These are phyloP conservation scores for Coregonus suidteri DNA, from an alignment of 2,797 vertebrate species.

Conservation along the genomic window DNA sequence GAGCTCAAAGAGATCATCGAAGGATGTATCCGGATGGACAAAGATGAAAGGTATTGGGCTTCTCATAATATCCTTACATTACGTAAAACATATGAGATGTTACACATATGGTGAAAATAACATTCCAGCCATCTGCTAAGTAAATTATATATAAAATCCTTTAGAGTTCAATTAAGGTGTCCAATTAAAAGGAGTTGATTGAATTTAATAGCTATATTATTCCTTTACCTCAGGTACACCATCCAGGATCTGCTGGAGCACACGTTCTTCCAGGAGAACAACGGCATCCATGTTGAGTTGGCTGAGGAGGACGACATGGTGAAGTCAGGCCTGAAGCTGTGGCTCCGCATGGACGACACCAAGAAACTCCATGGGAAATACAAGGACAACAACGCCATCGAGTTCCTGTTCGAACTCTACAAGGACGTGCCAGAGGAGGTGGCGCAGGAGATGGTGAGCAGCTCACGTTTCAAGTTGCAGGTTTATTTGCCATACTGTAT, in stretches of 20 bases:
- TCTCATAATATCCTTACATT: slow-evolving; percentile 39
- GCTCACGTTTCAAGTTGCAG: background rate
- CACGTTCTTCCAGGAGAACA: slow-evolving; percentile 96
- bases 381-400: slow-evolving; percentile 98
- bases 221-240: slow-evolving; percentile 80
- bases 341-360: slow-evolving; percentile 94
- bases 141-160: background rate
- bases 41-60: slow-evolving; percentile 83
- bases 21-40: slow-evolving; percentile 89
- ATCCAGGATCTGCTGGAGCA: slow-evolving; percentile 96
- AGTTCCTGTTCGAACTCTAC: slow-evolving; percentile 96
- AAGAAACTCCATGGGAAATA: slow-evolving; percentile 94
- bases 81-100: background rate
- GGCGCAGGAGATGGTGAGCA: slow-evolving; percentile 95
- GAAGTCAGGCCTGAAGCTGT: slow-evolving; percentile 93
- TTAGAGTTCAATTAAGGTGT: background rate
- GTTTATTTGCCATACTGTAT: background rate
- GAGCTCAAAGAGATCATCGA: slow-evolving; percentile 94
- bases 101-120: background rate
- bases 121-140: background rate
- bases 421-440: slow-evolving; percentile 95
- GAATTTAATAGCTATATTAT: background rate
- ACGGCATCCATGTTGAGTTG: slow-evolving; percentile 91
- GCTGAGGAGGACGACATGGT: slow-evolving; percentile 91
- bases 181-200: background rate